Base-by-base conservation (phyloP, 2,888 invertebrate species). In the Ornithoptera priamus region DNA sequence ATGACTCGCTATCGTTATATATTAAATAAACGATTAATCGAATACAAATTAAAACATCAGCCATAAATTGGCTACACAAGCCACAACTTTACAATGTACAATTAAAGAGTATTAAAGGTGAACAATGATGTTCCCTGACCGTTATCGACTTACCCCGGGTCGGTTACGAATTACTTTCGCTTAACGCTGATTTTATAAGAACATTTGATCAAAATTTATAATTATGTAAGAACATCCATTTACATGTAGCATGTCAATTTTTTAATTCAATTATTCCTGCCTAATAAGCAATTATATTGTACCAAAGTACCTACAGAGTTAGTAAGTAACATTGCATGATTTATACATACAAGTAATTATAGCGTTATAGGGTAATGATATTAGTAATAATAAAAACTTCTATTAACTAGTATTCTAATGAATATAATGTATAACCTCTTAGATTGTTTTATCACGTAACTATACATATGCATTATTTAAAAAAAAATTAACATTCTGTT, bases 231-330 rank as follows among this genome's bases (percentile, higher is more conserved):
- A 70, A 60, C 61, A 71, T 68, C 65, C 39, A 73, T 70, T 64
- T 83, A 81, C 73, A 79, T 58, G 81, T 87, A 86, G 84, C 75
- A 78, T 75, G 91, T 91, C 89, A 90, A 91, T 90, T 90, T 88
- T 82, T 87, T 83, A 78, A 89, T 88, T 85, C 83, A 89, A 84
- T 81, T 81, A 87, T 84, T 92, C 91, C 90, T 91, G 90, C 91
- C 90, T 89, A 80, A 78, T 86, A 88, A 82, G 83, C 89, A 91
- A 91, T 90, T 90, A 88, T 81, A 81, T 83, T 83, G 81, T 84
- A 85, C 85, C 83, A 85, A 84, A 83, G 84, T 87, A 88, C 85
- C 85, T 87, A 87, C 85, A 85, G 79, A 86, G 75, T 83, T 84
- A 88, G 81, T 78, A 75, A 74, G 4, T 83, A 82, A 85, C 78